Evolutionary conservation across 2,113 vertebrate genomes (phyloP).

Genomic region (Cettia cetti): DNA sequence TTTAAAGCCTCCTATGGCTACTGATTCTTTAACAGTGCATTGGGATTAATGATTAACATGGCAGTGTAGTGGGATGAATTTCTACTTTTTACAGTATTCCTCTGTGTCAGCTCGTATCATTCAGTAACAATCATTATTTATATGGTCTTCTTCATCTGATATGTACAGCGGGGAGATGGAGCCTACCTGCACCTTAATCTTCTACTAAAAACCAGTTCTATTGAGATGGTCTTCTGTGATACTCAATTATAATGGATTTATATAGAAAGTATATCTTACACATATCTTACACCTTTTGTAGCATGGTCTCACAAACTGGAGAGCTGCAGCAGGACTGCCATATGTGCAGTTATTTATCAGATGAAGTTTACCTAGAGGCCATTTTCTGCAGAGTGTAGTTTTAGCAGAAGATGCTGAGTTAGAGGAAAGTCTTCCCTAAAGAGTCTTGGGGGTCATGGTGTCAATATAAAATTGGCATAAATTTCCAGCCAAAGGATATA

Average conservation of each 20-base stretch:
- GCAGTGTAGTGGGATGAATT: neutral
- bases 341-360: neutral
- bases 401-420: neutral
- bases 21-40: neutral
- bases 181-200: neutral
- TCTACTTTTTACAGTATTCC: neutral
- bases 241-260: neutral
- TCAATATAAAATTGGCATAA: neutral
- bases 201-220: neutral
- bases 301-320: accelerated
- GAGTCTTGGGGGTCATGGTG: neutral
- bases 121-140: neutral
- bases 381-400: neutral
- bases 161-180: neutral
- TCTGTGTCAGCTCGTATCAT: neutral
- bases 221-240: neutral
- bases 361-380: neutral
- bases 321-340: neutral
- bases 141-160: neutral
- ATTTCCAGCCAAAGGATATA: neutral
- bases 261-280: neutral
- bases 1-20: neutral
- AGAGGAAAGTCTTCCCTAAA: neutral
- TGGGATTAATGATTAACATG: neutral
- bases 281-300: neutral